Percentiles rank a stretch among this genome's conserved stretches.
phyloP scores from a whole-genome alignment of 2,113 vertebrate genomes.

The Onychostoma macrolepis region DNA sequence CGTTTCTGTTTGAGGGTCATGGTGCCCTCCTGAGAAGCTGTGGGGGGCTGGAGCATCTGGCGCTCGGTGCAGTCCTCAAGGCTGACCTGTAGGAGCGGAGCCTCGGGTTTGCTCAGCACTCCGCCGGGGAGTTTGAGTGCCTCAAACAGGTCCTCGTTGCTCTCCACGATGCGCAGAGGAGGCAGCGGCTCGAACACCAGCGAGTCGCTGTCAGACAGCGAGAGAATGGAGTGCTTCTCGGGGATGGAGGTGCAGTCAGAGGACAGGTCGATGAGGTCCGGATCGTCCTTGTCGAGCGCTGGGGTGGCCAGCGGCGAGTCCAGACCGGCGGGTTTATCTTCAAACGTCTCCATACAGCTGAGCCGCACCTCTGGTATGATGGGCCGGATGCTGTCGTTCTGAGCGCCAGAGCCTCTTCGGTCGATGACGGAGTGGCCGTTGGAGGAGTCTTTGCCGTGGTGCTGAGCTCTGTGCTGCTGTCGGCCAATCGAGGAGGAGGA shows the following conservation, averaged over 20 bases:
- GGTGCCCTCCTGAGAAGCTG: constrained; percentile 76
- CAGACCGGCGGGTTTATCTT: constrained; percentile 78
- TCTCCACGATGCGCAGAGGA: constrained; percentile 94
- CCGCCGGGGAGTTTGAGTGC: constrained; percentile 65
- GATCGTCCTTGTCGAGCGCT: constrained; percentile 81
- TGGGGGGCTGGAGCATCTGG: neutral
- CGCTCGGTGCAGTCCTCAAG: constrained; percentile 88
- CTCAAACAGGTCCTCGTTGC: constrained; percentile 88
- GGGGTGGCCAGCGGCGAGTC: constrained; percentile 75
- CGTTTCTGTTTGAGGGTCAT: constrained; percentile 94
- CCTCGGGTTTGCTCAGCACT: constrained; percentile 51
- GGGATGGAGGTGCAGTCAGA: constrained; percentile 92
- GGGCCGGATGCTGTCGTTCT: constrained; percentile 79
- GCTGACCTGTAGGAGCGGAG: constrained; percentile 88
- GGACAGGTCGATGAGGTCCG: constrained; percentile 94
- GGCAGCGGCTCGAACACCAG: constrained; percentile 93
- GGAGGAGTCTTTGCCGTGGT: constrained; percentile 77
- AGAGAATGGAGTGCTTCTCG: constrained; percentile 92
- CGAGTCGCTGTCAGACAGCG: constrained; percentile 95
- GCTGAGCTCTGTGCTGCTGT: constrained; percentile 70
- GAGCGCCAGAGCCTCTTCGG: constrained; percentile 71
- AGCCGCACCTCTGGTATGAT: constrained; percentile 95
- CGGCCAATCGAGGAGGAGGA: constrained; percentile 57
- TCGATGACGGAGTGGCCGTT: constrained; percentile 82
- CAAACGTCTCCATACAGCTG: constrained; percentile 94